phyloP scores from a whole-genome alignment of 2,113 vertebrate species.

The Tragulus kanchil region DNA sequence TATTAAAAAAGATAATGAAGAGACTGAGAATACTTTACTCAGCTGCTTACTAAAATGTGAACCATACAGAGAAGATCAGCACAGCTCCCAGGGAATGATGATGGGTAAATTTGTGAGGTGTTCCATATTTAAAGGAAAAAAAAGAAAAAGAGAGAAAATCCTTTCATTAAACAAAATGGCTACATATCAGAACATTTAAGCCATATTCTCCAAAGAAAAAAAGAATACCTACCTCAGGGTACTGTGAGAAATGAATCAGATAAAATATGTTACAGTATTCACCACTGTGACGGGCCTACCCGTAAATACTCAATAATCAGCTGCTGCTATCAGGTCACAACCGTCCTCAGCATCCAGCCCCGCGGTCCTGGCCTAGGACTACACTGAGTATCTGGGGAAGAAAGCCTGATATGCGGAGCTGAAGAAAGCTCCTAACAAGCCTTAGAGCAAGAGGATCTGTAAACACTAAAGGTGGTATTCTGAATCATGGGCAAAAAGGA shows the following conservation, averaged over 20 bases:
- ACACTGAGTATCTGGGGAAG: background rate
- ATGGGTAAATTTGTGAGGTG: background rate
- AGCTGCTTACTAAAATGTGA: background rate
- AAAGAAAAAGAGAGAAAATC: background rate
- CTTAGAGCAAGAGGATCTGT: background rate
- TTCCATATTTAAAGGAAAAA: background rate
- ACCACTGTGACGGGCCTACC: background rate
- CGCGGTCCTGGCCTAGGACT: background rate
- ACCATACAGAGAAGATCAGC: background rate
- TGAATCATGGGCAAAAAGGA: background rate
- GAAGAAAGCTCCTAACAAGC: background rate
- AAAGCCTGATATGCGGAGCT: too few species aligned
- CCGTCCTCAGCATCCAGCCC: background rate
- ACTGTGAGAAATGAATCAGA: background rate
- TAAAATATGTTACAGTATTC: background rate
- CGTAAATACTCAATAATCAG: background rate
- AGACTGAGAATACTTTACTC: background rate
- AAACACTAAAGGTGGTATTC: background rate
- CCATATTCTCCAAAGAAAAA: slow-evolving; percentile 21
- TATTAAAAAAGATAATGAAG: too few species aligned
- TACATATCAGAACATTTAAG: background rate
- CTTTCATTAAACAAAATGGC: slow-evolving; percentile 39
- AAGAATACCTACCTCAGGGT: background rate
- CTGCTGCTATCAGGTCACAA: background rate
- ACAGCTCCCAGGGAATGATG: background rate